Percentiles rank a stretch among this genome's conserved stretches.
Evolutionary conservation across 1,140 invertebrate genomes (phyloP).

Genomic region (Heliconius hewitsoni): DNA sequence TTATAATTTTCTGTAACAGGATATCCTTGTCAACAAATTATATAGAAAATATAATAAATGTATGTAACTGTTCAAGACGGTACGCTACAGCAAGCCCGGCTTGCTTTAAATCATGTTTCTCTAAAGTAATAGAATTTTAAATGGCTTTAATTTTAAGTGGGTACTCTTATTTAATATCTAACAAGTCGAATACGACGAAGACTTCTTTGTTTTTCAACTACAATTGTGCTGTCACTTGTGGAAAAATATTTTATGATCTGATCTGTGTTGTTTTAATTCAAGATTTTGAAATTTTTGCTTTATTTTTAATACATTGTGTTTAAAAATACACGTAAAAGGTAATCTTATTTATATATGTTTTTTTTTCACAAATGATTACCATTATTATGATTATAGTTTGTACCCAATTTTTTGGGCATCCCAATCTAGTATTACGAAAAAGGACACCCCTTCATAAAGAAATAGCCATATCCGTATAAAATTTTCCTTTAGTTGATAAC

Average conservation of each 20-base stretch:
- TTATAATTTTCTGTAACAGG: not conserved
- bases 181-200: too few relatives aligned
- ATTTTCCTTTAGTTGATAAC: constrained; percentile 29
- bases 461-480: constrained; percentile 7
- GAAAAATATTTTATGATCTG: too few relatives aligned
- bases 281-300: not conserved
- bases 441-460: too few relatives aligned
- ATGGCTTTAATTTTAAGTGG: not conserved
- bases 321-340: too few relatives aligned
- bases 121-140: not conserved
- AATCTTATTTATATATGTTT: too few relatives aligned
- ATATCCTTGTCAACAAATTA: not conserved
- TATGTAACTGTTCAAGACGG: constrained; percentile 55
- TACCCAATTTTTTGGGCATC: too few relatives aligned
- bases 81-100: constrained; percentile 52
- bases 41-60: constrained; percentile 38
- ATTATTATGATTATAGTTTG: too few relatives aligned
- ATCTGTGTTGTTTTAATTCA: not conserved
- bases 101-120: constrained; percentile 48
- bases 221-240: not conserved
- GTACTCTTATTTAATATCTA: too few relatives aligned
- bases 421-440: too few relatives aligned
- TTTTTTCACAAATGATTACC: too few relatives aligned
- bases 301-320: too few relatives aligned
- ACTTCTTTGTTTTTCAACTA: too few relatives aligned